These are phyloP conservation scores for Clusia tigrina DNA, from an alignment of 2,888 invertebrate species.

Conservation along the genomic window DNA sequence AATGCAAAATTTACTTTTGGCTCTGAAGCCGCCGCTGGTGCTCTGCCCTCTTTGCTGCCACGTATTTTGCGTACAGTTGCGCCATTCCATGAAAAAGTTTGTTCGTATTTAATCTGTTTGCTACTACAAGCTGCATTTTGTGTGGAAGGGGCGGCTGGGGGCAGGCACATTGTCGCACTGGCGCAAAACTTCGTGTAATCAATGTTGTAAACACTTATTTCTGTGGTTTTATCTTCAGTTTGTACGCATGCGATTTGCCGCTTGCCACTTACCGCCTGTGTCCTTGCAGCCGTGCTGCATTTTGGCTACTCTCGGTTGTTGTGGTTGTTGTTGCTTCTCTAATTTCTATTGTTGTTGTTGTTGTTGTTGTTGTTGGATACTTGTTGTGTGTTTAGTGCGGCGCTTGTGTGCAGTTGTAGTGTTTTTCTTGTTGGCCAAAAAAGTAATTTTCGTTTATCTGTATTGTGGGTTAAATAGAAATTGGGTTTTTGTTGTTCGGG, in stretches of 20 bases:
- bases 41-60: too few relatives aligned
- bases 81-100: not conserved
- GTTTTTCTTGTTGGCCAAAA: conserved; percentile 50
- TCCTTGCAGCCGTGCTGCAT: conserved; percentile 14
- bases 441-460: conserved; percentile 56
- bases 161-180: conserved; percentile 32
- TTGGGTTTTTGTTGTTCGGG: conserved; percentile 19
- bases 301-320: too few relatives aligned
- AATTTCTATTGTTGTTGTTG: conserved; percentile 12
- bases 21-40: too few relatives aligned
- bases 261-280: conserved; percentile 31
- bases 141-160: not conserved
- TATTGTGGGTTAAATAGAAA: conserved; percentile 51
- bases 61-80: not conserved
- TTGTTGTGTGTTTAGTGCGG: conserved; percentile 44
- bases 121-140: not conserved
- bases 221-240: conserved; percentile 41
- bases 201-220: conserved; percentile 56
- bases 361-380: conserved; percentile 23
- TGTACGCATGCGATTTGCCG: conserved; percentile 39
- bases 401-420: conserved; percentile 39
- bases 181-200: conserved; percentile 46
- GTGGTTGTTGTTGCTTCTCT: conserved; percentile 23
- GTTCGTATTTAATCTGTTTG: not conserved
- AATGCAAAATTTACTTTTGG: too few relatives aligned